Evolutionary conservation across 2,113 vertebrate species (phyloP), one percentile per base, ranked within the genome.

Genomic region (Gavia stellata): DNA sequence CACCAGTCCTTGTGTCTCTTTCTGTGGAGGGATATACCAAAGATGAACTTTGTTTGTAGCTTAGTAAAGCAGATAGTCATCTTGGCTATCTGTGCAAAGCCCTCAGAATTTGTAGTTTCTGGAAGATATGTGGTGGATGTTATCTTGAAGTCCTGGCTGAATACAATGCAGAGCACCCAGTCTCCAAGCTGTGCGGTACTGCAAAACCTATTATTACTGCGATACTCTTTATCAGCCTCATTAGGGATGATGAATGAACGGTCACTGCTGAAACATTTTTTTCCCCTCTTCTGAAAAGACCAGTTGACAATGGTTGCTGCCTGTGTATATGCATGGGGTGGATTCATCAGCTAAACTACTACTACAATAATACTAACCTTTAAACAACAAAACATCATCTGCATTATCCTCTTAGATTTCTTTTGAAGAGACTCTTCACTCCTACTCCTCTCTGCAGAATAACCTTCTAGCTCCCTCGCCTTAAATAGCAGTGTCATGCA

Each of bases 181-280:
- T 84, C 72, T 84, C 68, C 28, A 17, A 49, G 86, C 61, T 65
- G 77, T 86, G 72, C 1, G 23, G 59, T 85, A 44, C 87, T 97
- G 92, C 73, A 86, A 85, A 88, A 50, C 62, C 72, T 81, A 33
- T 94, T 81, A 70, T 80, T 93, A 42, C 78, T 77, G 36, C 0
- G 34, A 88, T 96, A 82, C 73, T 95, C 74, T 72, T 42, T 58
- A 79, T 88, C 91, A 93, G 82, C 89, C 78, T 97, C 86, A 75
- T 97, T 91, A 96, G 90, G 81, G 75, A 88, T 61, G 86, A 80
- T 94, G 91, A 95, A 92, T 91, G 92, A 91, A 63, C 1, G 21
- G 83, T 75, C 83, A 61, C 52, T 77, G 84, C 74, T 65, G 78
- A 73, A 94, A 70, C 80, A 10, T 68, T 95, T 61, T 84, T 73